Percentiles rank a stretch among this genome's conserved stretches.
Evolutionary conservation across 2,888 invertebrate species (phyloP).

Genomic region (Rosalia funebris): DNA sequence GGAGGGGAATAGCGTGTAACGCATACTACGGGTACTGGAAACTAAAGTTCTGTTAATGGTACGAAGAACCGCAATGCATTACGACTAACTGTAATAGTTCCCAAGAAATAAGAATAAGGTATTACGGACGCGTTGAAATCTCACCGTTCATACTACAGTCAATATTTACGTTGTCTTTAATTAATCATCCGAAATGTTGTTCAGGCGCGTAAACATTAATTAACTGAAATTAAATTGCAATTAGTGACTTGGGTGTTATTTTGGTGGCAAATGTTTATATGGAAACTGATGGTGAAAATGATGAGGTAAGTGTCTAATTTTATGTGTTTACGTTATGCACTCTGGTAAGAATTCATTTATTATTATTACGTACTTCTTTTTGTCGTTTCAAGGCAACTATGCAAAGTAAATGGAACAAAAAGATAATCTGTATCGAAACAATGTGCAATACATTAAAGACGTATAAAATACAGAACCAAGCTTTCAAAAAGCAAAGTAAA

Average conservation of each 20-base stretch:
- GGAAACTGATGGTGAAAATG: constrained; percentile 31
- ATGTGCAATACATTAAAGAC: no score
- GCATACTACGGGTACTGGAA: constrained; percentile 19
- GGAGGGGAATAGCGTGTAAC: constrained; percentile 27
- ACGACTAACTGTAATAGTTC: neutral
- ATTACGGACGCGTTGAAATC: neutral
- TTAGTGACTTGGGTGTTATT: constrained; percentile 1
- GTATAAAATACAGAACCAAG: no score
- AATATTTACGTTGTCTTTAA: constrained; percentile 4
- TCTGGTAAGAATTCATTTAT: neutral
- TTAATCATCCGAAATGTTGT: neutral
- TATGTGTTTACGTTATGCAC: neutral
- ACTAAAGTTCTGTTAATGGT: constrained; percentile 17
- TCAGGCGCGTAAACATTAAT: constrained; percentile 1
- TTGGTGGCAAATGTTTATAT: constrained; percentile 23
- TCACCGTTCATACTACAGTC: neutral
- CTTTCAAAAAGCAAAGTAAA: no score
- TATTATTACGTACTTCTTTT: no score
- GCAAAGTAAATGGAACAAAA: no score
- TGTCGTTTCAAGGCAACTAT: no score
- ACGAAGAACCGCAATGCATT: constrained; percentile 15
- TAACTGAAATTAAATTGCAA: neutral
- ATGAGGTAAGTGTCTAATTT: constrained; percentile 24
- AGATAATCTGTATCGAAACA: no score
- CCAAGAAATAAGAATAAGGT: neutral